phyloP scores from a whole-genome alignment of 2,113 vertebrate species.

The Probosciger aterrimus region DNA sequence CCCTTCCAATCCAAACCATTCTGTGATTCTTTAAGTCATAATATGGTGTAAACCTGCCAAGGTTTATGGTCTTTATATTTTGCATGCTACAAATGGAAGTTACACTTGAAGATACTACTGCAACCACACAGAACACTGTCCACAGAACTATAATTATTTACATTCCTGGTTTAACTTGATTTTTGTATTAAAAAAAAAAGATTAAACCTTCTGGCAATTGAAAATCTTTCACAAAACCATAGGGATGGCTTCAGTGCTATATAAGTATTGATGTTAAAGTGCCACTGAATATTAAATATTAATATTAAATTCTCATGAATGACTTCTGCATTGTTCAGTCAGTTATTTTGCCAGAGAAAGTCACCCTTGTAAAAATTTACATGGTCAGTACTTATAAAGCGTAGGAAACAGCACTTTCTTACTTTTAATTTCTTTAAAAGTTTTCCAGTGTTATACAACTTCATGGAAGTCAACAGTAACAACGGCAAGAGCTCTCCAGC shows the following conservation, averaged over 20 bases:
- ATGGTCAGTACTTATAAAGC: not conserved
- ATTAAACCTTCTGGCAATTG: not conserved
- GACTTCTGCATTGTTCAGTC: not conserved
- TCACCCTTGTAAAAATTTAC: not conserved
- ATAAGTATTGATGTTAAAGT: not conserved
- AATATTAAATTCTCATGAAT: not conserved
- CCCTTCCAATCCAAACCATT: not conserved
- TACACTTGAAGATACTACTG: not conserved
- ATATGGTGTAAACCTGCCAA: not conserved
- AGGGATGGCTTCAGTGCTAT: not conserved
- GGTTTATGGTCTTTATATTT: not conserved
- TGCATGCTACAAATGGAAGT: not conserved
- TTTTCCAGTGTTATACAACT: not conserved
- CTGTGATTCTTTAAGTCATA: not conserved
- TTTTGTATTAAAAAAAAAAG: not conserved
- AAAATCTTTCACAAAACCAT: not conserved
- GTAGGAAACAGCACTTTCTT: not conserved
- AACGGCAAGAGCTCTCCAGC: not conserved
- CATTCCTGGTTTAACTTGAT: not conserved
- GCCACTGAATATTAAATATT: not conserved
- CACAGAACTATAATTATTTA: not conserved
- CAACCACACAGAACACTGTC: rapidly evolving
- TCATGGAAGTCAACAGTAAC: not conserved
- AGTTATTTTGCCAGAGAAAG: not conserved
- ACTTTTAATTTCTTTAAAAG: not conserved